phyloP scores from a whole-genome alignment of 2,797 vertebrate species.

The Falco concolor region DNA sequence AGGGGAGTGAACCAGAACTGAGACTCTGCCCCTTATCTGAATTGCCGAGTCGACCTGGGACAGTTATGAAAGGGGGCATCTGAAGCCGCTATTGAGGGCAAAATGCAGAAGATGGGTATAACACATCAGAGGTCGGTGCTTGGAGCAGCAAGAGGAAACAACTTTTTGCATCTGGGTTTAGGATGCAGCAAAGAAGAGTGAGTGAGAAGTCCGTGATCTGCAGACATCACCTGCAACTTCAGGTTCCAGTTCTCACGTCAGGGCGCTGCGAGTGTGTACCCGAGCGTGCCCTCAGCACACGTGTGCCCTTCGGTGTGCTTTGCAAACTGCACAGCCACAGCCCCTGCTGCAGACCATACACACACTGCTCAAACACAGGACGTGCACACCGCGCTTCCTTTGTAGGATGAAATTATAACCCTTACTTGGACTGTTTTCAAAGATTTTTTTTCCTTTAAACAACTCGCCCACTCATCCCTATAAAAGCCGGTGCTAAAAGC shows the following conservation, averaged over 20 bases:
- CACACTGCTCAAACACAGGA: neutral
- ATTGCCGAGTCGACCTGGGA: rapidly evolving
- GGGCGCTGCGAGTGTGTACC: rapidly evolving
- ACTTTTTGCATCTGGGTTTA: neutral
- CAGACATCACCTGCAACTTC: neutral
- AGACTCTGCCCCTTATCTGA: neutral
- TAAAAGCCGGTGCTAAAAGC: slow-evolving; percentile 44
- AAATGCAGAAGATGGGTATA: neutral
- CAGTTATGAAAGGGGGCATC: neutral
- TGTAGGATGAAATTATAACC: neutral
- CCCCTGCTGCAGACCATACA: neutral
- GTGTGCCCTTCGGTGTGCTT: neutral
- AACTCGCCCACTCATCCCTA: slow-evolving; percentile 58
- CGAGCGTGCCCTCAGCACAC: neutral
- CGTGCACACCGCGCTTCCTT: neutral
- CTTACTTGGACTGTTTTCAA: slow-evolving; percentile 54
- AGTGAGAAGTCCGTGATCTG: neutral
- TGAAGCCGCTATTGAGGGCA: neutral
- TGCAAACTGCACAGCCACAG: neutral
- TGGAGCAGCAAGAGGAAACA: neutral
- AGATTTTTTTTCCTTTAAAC: slow-evolving; percentile 4
- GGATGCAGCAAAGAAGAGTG: neutral
- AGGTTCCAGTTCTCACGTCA: neutral
- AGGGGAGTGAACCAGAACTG: rapidly evolving
- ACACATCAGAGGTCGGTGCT: neutral